phyloP scores from a whole-genome alignment of 1,140 invertebrate species.

The Araneus ventricosus region DNA sequence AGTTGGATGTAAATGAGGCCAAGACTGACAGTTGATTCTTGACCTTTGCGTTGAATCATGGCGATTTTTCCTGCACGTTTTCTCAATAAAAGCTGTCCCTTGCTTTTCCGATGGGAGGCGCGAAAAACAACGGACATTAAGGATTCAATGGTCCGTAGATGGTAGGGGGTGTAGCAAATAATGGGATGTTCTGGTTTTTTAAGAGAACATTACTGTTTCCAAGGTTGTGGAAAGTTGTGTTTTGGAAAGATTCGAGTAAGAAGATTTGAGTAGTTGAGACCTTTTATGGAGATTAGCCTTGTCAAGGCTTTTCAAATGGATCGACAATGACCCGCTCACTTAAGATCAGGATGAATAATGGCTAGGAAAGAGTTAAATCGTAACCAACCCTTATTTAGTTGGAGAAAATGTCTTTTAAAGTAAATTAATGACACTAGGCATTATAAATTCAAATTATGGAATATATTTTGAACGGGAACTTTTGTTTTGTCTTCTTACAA shows the following conservation, averaged over 20 bases:
- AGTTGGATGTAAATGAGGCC: constrained; percentile 49
- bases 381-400: too few species aligned
- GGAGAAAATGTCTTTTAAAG: too few species aligned
- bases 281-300: constrained; percentile 11
- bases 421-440: too few species aligned
- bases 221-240: not conserved
- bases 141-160: not conserved
- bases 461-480: too few species aligned
- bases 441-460: too few species aligned
- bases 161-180: not conserved
- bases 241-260: not conserved
- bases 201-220: not conserved
- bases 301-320: not conserved
- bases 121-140: not conserved
- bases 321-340: not conserved
- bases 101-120: not conserved
- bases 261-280: not conserved
- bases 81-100: not conserved
- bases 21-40: constrained; percentile 49
- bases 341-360: too few species aligned
- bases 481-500: too few species aligned
- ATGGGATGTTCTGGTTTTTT: not conserved
- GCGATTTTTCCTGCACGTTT: not conserved
- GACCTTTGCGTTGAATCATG: constrained; percentile 25
- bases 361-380: too few species aligned